Conservation (phyloP, 2,113 vertebrate genomes). For the Ageneiosus marmoratus region DNA sequence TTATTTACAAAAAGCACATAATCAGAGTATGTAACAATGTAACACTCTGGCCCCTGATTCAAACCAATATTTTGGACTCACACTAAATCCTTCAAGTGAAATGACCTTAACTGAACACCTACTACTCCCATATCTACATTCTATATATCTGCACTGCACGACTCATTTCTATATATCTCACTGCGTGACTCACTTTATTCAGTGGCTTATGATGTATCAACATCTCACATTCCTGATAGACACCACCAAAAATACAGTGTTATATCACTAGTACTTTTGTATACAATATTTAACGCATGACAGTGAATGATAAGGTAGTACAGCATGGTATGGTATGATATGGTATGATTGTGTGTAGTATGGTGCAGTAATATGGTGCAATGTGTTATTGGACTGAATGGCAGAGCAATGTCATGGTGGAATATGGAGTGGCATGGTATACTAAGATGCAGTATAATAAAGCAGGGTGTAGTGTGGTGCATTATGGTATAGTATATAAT, state of each 20-base stretch:
- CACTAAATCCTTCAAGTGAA: not conserved
- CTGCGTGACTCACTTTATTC: conserved; percentile 12
- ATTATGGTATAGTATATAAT: not conserved
- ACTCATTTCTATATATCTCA: too few species aligned
- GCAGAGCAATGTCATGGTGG: not conserved
- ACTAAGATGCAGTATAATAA: not conserved
- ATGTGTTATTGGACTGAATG: not conserved
- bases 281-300: not conserved
- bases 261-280: not conserved
- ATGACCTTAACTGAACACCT: not conserved
- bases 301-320: not conserved
- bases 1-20: not conserved
- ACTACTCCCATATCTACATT: too few species aligned
- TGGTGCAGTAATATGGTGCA: not conserved
- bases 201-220: conserved; percentile 26
- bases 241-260: conserved; percentile 5
- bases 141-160: too few species aligned
- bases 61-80: not conserved
- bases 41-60: not conserved
- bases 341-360: not conserved
- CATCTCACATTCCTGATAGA: conserved; percentile 42
- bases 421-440: too few species aligned
- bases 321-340: not conserved
- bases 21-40: not conserved
- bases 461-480: not conserved